Evolutionary conservation across 2,113 vertebrate genomes (phyloP).

Genomic region (Puffinus mauretanicus): DNA sequence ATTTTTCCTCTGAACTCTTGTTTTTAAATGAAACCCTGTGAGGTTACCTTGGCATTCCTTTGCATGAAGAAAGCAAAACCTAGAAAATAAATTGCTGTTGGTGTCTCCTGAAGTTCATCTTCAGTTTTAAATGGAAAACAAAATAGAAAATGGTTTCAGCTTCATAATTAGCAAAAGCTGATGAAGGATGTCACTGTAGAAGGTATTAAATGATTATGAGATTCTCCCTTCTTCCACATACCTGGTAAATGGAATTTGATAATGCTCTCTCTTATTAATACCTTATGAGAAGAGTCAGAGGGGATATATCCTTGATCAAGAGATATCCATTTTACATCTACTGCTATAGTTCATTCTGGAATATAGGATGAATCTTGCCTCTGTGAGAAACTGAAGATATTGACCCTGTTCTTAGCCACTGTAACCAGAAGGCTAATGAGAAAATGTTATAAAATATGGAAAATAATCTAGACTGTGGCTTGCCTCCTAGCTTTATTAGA

Average conservation of each 20-base stretch:
- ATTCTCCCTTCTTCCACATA: slow-evolving; percentile 3
- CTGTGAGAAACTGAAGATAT: neutral
- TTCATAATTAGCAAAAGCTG: slow-evolving; percentile 4
- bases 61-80: neutral
- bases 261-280: slow-evolving; percentile 26
- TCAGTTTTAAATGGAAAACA: neutral
- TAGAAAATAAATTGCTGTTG: neutral
- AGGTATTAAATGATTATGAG: slow-evolving; percentile 32
- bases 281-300: neutral
- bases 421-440: neutral
- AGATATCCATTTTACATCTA: neutral
- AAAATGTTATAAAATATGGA: neutral
- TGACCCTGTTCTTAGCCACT: neutral
- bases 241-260: slow-evolving; percentile 39
- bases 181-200: neutral
- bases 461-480: neutral
- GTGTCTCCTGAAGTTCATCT: neutral
- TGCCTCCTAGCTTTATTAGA: neutral
- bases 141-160: neutral
- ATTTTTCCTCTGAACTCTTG: slow-evolving; percentile 28
- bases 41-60: slow-evolving; percentile 13
- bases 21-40: slow-evolving; percentile 3
- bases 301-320: neutral
- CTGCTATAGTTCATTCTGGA: neutral
- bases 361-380: neutral